A percentile compares a stretch with the other conserved stretches of the same genome.
Conservation (phyloP, 2,113 vertebrate genomes). For the Otocyon megalotis region DNA sequence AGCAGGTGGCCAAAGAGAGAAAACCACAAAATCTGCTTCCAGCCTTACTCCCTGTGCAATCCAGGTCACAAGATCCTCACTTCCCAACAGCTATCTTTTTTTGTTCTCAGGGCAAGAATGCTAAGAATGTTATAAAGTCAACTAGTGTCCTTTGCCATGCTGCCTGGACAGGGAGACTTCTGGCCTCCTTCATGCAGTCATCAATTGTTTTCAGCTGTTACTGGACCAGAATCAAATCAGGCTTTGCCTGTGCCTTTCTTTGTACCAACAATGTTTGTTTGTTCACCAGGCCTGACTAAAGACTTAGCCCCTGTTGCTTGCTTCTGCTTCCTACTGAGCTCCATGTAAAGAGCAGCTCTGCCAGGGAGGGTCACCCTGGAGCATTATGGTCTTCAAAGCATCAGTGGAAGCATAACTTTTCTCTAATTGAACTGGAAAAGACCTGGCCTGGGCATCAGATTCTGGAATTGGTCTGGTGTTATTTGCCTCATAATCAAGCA, state of each 20-base stretch:
- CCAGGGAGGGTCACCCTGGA: not conserved
- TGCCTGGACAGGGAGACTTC: not conserved
- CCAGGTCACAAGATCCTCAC: not conserved
- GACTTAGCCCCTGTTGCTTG: not conserved
- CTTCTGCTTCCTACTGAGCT: conserved; percentile 31
- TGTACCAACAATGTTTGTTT: conserved; percentile 57
- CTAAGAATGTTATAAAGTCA: conserved; percentile 36
- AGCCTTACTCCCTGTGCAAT: not conserved
- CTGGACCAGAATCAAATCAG: conserved; percentile 42
- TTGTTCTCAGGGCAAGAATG: not conserved
- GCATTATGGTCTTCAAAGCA: conserved; percentile 22
- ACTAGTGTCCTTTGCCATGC: conserved; percentile 12
- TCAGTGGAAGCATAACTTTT: not conserved
- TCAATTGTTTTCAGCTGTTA: conserved; percentile 56
- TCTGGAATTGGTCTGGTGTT: not conserved
- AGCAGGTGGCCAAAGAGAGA: conserved; percentile 25
- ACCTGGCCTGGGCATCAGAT: not conserved
- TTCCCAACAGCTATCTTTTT: not conserved
- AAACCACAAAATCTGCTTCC: not conserved
- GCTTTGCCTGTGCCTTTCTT: conserved; percentile 56
- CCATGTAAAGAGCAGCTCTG: not conserved
- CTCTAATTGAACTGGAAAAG: conserved; percentile 24
- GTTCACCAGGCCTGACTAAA: conserved; percentile 38
- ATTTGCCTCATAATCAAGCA: not conserved
- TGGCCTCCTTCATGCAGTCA: conserved; percentile 12